Base-by-base conservation (phyloP, 2,888 invertebrate genomes). In the Drosophila mettleri region DNA sequence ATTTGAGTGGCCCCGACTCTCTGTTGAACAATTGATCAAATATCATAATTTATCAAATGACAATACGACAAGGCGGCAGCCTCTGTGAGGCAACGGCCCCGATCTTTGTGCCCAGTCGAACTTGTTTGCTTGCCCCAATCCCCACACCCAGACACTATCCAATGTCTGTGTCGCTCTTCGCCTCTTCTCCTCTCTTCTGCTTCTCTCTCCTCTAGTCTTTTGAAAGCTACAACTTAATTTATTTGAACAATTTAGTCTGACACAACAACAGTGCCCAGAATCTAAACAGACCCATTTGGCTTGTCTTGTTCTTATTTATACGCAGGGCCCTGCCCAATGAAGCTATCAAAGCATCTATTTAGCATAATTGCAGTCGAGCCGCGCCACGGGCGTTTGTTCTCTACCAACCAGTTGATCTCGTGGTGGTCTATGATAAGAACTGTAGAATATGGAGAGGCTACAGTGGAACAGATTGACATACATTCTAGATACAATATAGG, bases 1-100 rank as follows among this genome's bases (percentile, higher is more conserved):
- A 78, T 68, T 60, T 49, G 57, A 66, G 69, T 69, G 18, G 52
- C 59, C 58, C 45, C 63, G 76, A 62, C 24, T 34, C 33, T 33
- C 73, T 58, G 72, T 67, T 85, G 78, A 89, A 88, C 89, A 89
- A 89, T 88, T 89, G 89, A 88, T 89, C 88, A 89, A 88, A 88
- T 89, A 88, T 83, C 86, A 85, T 86, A 89, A 88, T 88, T 88
- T 89, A 88, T 88, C 89, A 88, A 89, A 86, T 85, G 88, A 85
- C 87, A 86, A 88, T 82, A 78, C 80, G 74, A 74, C 80, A 49
- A 49, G 79, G 71, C 83, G 74, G 84, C 83, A 71, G 84, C 82
- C 78, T 82, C 82, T 78, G 78, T 76, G 79, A 78, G 79, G 72
- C 78, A 58, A 74, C 74, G 74, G 68, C 68, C 74, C 48, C 74